These are phyloP conservation scores for Cairina moschata DNA, from an alignment of 2,113 vertebrate species.

Conservation along the genomic window DNA sequence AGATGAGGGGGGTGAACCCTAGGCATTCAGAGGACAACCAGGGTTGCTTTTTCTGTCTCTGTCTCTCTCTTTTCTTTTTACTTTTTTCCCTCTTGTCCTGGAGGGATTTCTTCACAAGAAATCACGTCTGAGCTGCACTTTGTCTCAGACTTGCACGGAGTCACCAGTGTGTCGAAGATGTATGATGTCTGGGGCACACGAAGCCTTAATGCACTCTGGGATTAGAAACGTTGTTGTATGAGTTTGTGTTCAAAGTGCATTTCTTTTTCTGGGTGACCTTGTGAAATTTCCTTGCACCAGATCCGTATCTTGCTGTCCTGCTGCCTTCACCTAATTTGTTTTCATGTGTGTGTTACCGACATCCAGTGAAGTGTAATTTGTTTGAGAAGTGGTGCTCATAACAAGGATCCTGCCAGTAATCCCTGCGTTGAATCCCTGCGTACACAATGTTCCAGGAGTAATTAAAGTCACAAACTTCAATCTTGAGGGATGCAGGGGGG, in stretches of 20 bases:
- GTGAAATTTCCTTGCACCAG: slow-evolving; percentile 15
- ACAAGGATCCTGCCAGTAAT: slow-evolving; percentile 52
- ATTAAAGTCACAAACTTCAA: slow-evolving; percentile 55
- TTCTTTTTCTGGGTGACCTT: slow-evolving; percentile 42
- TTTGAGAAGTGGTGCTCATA: slow-evolving; percentile 54
- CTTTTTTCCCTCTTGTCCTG: background rate
- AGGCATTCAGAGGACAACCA: background rate
- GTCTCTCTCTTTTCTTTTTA: background rate
- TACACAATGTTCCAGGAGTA: slow-evolving; percentile 31
- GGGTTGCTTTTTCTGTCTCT: background rate
- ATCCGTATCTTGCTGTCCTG: background rate
- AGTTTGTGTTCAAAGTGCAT: background rate
- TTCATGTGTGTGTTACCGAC: slow-evolving; percentile 39
- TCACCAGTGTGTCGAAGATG: background rate
- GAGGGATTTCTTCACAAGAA: background rate
- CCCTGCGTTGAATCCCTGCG: slow-evolving; percentile 38
- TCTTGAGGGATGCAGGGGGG: slow-evolving; percentile 27
- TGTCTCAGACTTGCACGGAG: background rate
- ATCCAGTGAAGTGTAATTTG: slow-evolving; percentile 47
- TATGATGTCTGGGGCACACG: fast-evolving
- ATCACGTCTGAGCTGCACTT: background rate
- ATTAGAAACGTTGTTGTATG: background rate
- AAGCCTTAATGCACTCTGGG: background rate
- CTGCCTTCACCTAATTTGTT: slow-evolving; percentile 56
- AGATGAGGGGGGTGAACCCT: background rate